Base-by-base conservation (phyloP, 2,113 vertebrate species). In the Hyperoodon ampullatus region DNA sequence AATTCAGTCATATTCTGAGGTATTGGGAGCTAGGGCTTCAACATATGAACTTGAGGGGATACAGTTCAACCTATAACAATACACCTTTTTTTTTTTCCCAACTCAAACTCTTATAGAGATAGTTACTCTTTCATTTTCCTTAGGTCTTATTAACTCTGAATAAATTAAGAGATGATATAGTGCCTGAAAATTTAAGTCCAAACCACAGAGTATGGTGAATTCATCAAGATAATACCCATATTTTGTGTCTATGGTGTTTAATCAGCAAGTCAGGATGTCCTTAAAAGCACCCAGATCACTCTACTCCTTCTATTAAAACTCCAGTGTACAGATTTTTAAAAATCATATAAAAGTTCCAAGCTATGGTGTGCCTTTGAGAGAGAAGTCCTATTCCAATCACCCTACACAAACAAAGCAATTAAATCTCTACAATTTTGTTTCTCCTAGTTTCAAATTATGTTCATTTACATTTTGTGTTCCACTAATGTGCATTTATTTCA, bases 401-500 rank as follows among this genome's bases (percentile, higher is more conserved):
- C 8, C 21, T 74, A 44, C 11, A 74, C 72, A 91, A 93, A 93
- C 15, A 71, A 96, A 94, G 10, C 16, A 86, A 93, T 91, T 84
- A 83, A 28, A 33, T 66, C 44, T 55, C 33, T 44, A 47, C 58
- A 86, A 39, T 87, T 95, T 82, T 78, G 24, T 88, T 88, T 90
- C 50, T 35, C 23, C 63, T 88, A 63, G 11, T 74, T 95, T 84
- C 30, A 85, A 75, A 89, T 81, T 77, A 71, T 66, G 2, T 92
- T 82, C 33, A 93, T 88, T 94, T 85, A 68, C 44, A 94, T 78
- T 85, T 77, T 78, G 42, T 88, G 8, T 88, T 68, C 30, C 55
- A 90, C 75, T 61, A 93, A 89, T 47, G 30, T 90, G 33, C 19
- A 47, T 90, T 90, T 11, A 93, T 82, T 95, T 94, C 42, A 81